Conservation (phyloP, 1,140 invertebrate species). For the Halyomorpha halys region DNA sequence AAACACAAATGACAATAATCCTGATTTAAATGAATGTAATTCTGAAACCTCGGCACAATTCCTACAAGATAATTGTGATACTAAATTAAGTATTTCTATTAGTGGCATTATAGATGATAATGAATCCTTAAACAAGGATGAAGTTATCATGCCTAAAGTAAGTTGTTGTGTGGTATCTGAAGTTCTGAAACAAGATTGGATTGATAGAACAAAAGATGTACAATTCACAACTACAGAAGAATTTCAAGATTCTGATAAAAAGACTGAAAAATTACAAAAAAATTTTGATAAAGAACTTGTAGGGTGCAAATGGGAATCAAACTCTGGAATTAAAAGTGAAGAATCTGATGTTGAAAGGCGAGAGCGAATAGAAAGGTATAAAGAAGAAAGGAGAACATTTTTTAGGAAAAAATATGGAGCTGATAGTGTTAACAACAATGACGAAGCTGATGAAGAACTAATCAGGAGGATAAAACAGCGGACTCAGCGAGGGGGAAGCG, state of each 20-base stretch:
- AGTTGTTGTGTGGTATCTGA: constrained; percentile 22
- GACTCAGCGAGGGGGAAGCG: not conserved
- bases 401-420: constrained; percentile 76
- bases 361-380: constrained; percentile 50
- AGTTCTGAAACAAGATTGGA: constrained; percentile 21
- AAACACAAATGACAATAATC: constrained; percentile 21
- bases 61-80: constrained; percentile 22
- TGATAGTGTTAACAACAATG: constrained; percentile 61
- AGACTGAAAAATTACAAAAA: constrained; percentile 16
- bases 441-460: constrained; percentile 33
- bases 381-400: constrained; percentile 77
- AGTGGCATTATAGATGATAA: constrained; percentile 13
- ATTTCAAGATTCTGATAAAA: not conserved
- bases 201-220: not conserved
- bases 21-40: constrained; percentile 12
- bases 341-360: constrained; percentile 37
- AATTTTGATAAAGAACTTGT: constrained; percentile 7
- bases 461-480: constrained; percentile 30
- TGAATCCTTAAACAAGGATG: not conserved
- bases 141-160: not conserved
- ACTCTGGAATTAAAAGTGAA: not conserved
- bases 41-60: not conserved
- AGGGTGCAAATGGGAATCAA: not conserved
- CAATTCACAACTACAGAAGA: not conserved
- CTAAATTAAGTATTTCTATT: constrained; percentile 22